Percentiles rank a stretch among this genome's conserved stretches.
Conservation (phyloP, 2,797 vertebrate genomes). For the Alca torda region DNA sequence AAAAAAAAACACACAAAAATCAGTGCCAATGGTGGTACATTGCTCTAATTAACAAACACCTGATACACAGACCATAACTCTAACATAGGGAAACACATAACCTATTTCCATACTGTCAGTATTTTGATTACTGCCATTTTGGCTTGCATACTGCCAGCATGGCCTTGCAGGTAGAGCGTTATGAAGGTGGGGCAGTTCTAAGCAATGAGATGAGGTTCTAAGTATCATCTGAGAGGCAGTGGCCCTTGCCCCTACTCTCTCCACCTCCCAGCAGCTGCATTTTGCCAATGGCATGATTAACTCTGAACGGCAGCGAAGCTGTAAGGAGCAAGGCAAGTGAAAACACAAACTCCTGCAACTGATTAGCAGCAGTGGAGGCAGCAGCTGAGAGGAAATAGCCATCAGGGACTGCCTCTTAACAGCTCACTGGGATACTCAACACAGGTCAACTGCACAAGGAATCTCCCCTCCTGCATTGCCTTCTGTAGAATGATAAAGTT, state of each 20-base stretch:
- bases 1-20: not conserved
- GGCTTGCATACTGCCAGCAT: not conserved
- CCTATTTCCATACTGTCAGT: not conserved
- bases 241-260: not conserved
- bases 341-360: not conserved
- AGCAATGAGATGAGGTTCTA: not conserved
- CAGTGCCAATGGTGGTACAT: not conserved
- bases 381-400: not conserved
- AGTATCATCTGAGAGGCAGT: rapidly evolving
- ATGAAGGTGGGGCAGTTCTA: not conserved
- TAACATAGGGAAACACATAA: rapidly evolving
- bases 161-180: rapidly evolving
- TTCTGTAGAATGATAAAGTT: not conserved
- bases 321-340: not conserved
- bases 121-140: not conserved
- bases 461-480: not conserved
- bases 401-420: not conserved
- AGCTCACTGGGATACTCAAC: not conserved
- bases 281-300: not conserved
- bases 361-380: not conserved
- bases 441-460: not conserved
- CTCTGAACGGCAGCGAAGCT: not conserved
- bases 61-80: not conserved
- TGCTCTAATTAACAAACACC: not conserved
- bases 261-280: not conserved